Base-by-base conservation (phyloP, 2,888 invertebrate genomes). In the Zygogramma bicolorata region DNA sequence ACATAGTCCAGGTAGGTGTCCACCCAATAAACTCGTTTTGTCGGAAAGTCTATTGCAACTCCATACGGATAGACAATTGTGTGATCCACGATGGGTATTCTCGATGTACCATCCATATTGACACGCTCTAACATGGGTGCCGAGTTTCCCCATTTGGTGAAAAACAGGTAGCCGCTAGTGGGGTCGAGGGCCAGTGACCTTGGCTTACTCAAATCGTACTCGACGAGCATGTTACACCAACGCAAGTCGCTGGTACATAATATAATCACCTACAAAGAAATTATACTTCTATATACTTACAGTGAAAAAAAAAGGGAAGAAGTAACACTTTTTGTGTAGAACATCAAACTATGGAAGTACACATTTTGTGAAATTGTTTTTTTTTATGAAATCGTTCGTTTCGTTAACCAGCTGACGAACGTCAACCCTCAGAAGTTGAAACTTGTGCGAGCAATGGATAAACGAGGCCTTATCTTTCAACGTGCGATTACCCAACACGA, bases 161-260 rank as follows among this genome's bases (percentile, higher is more conserved):
- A 93, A 88, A 95, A 95, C 89, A 95, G 90, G 80, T 89, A 89
- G 46, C 93, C 94, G 83, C 89, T 89, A 1, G 91, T 90, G 15
- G 96, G 94, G 88, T 97, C 96, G 65, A 97, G 85, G 22, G 93
- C 95, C 79, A 96, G 88, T 0, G 93, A 93, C 82, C 92, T 86
- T 5, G 81, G 82, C 42, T 92, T 93, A 83, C 89, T 90, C 76
- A 94, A 88, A 79, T 91, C 89, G 68, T 89, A 88, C 86, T 94
- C 93, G 60, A 94, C 86, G 77, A 96, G 87, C 80, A 94, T 89
- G 71, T 91, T 90, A 87, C 96, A 96, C 82, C 90, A 88, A 63
- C 85, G 85, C 84, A 94, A 89, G 67, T 88, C 84, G 63, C 88
- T 87, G 5, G 27, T 29, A 22, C 63, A 63, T 15, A 63, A n/a